Conservation (phyloP, 23 tunicate genomes). For the Pegea sp. region DNA sequence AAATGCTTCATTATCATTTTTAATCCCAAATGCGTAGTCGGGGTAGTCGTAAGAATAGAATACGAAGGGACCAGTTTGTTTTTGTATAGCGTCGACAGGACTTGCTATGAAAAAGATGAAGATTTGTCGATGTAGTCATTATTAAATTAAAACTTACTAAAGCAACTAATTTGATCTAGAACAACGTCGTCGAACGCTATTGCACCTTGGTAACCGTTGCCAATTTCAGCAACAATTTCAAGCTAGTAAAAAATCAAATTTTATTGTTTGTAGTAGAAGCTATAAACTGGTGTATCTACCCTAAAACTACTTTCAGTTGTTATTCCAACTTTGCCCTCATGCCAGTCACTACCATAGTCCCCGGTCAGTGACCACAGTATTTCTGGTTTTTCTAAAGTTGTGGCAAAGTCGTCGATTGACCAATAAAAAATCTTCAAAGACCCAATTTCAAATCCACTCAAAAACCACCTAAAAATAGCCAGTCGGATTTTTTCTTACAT, state of each 20-base stretch:
- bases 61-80: slow-evolving; percentile 21
- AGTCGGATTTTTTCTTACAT: neutral
- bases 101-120: neutral
- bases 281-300: slow-evolving; percentile 8
- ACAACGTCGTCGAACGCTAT: slow-evolving; percentile 39
- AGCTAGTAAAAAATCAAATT: slow-evolving; percentile 8
- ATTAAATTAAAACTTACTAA: neutral
- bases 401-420: neutral
- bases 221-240: slow-evolving; percentile 18
- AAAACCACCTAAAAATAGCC: slow-evolving; percentile 19
- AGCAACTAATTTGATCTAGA: neutral
- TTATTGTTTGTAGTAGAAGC: neutral
- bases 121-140: neutral
- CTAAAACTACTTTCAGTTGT: slow-evolving; percentile 11
- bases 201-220: slow-evolving; percentile 20
- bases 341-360: slow-evolving; percentile 48
- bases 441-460: slow-evolving; percentile 32
- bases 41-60: slow-evolving; percentile 41
- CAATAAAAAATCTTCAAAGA: slow-evolving; percentile 8
- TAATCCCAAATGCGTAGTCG: slow-evolving; percentile 11
- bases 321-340: slow-evolving; percentile 14
- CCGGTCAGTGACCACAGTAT: slow-evolving; percentile 16
- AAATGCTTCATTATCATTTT: slow-evolving; percentile 16
- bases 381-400: slow-evolving; percentile 1
- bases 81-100: slow-evolving; percentile 19